These are phyloP conservation scores for Heliangelus exortis DNA, from an alignment of 2,797 vertebrate species.

Conservation along the genomic window DNA sequence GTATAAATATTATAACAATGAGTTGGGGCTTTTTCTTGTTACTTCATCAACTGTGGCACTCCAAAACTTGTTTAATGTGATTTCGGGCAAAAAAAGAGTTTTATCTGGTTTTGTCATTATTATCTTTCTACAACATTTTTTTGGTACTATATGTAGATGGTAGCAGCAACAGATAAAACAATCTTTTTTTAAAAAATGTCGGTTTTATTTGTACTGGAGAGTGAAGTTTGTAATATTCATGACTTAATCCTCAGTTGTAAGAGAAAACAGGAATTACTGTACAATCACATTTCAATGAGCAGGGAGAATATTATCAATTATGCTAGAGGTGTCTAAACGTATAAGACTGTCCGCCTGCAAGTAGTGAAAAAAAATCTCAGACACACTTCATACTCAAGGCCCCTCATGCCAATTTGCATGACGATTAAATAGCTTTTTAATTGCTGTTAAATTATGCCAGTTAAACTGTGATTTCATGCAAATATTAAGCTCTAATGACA, in stretches of 20 bases:
- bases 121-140: not conserved
- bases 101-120: not conserved
- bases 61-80: not conserved
- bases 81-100: not conserved
- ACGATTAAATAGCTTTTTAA: conserved; percentile 95
- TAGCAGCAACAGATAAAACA: not conserved
- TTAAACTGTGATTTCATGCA: conserved; percentile 98
- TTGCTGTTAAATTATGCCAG: conserved; percentile 93
- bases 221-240: not conserved
- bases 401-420: conserved; percentile 86
- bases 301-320: conserved; percentile 58
- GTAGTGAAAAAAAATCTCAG: conserved; percentile 58
- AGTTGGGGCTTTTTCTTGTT: not conserved
- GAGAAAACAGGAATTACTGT: conserved; percentile 42
- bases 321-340: conserved; percentile 38
- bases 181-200: fast-evolving
- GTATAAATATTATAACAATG: not conserved
- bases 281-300: conserved; percentile 45
- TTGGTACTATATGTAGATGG: not conserved
- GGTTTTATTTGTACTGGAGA: not conserved
- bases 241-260: conserved; percentile 38
- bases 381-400: conserved; percentile 81
- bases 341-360: conserved; percentile 68
- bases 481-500: conserved; percentile 95
- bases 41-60: not conserved